phyloP scores from a whole-genome alignment of 92 coral and sea anemone genomes.

The Epizoanthus fatuus region DNA sequence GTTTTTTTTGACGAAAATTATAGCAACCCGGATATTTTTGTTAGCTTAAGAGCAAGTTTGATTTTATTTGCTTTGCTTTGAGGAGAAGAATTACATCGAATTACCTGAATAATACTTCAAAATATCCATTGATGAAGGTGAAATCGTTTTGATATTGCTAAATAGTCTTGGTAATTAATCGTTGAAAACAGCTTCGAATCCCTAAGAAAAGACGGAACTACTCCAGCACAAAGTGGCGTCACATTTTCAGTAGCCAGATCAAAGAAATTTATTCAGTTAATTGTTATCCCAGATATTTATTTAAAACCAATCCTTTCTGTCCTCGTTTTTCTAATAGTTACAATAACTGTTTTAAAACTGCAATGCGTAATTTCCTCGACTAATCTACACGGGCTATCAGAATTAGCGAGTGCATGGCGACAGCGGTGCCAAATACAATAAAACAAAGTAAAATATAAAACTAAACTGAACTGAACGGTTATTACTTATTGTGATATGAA shows the following conservation, averaged over 20 bases:
- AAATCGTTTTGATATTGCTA: background rate
- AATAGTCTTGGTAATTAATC: background rate
- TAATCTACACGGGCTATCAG: background rate
- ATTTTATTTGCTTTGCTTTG: too few relatives aligned
- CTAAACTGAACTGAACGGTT: too few relatives aligned
- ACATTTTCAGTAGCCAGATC: background rate
- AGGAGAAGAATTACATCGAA: background rate
- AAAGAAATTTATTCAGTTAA: background rate
- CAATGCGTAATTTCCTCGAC: background rate
- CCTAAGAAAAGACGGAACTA: background rate
- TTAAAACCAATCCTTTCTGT: background rate
- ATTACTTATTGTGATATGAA: too few relatives aligned
- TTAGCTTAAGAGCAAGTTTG: background rate
- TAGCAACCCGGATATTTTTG: background rate
- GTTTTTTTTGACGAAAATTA: background rate
- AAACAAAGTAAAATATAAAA: too few relatives aligned
- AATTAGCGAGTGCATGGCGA: background rate
- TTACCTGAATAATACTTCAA: background rate
- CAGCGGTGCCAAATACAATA: background rate
- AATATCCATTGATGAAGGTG: background rate
- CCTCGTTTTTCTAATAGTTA: background rate
- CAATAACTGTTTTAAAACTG: background rate
- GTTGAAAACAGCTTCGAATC: background rate
- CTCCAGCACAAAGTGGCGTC: background rate
- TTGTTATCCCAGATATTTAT: too few relatives aligned